Conservation (phyloP, 1,140 invertebrate species). For the Drosophila gunungcola region DNA sequence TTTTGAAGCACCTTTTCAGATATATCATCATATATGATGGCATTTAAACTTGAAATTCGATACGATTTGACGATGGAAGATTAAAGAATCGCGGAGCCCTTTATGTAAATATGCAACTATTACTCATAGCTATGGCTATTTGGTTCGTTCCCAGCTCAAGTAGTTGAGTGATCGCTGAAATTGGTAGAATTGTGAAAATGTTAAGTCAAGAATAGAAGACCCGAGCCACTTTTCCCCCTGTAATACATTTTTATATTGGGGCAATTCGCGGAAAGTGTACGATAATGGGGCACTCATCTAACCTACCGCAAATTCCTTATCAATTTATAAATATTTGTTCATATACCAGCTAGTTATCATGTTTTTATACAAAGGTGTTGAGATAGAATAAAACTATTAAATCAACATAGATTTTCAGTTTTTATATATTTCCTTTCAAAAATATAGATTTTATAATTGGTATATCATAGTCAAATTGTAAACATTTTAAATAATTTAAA, state of each 20-base stretch:
- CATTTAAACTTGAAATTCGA: background rate
- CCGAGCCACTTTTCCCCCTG: background rate
- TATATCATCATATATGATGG: too few relatives aligned
- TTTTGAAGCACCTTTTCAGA: background rate
- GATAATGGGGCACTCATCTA: slow-evolving; percentile 17
- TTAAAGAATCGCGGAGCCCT: background rate
- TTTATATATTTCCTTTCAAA: too few relatives aligned
- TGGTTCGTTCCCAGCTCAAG: background rate
- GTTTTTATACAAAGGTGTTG: background rate
- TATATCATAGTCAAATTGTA: too few relatives aligned
- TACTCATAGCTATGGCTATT: background rate
- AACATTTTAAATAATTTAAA: too few relatives aligned
- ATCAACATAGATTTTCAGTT: too few relatives aligned
- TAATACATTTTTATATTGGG: background rate
- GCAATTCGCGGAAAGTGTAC: background rate
- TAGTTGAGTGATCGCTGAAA: background rate
- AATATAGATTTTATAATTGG: too few relatives aligned
- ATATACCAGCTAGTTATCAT: background rate
- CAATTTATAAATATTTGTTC: slow-evolving; percentile 1
- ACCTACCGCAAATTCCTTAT: slow-evolving; percentile 30
- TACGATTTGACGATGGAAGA: background rate
- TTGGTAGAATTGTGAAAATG: background rate
- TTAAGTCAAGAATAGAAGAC: background rate
- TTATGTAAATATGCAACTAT: too few relatives aligned
- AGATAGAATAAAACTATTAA: too few relatives aligned